Evolutionary conservation across 2,113 vertebrate species (phyloP), one percentile per base, ranked within the genome.

Genomic region (Lampris megalopsis): DNA sequence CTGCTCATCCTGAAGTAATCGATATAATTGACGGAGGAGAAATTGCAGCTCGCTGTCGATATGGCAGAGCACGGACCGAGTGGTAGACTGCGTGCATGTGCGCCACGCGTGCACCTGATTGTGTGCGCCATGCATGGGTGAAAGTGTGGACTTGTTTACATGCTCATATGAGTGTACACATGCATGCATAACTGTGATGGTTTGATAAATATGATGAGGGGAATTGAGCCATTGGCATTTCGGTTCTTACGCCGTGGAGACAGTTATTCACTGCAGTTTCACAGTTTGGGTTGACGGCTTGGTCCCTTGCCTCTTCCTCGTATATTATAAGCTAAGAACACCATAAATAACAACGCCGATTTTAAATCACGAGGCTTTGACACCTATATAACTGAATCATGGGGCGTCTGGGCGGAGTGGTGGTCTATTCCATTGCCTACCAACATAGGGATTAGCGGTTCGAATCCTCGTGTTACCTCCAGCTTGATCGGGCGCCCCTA

Each of bases 1-100:
- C 90, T 91, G 91, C 82, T 92, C 95, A 95, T 86, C 92, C 88
- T 54, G 81, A 90, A 88, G 89, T 92, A 93, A 94, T 95, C 93
- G 56, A 92, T 94, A 91, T 79, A 92, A 93, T 91, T 93, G 93
- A 94, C 89, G 82, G 89, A 79, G 88, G 52, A 76, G 90, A 77
- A 86, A 89, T 79, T 85, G 80, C 68, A 6, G 62, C 73, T 68
- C 2, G 35, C 9, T 79, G 90, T 92, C 87, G 64, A 93, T 93
- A 88, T 71, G 59, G 86, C 50, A 72, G 82, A 80, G 68, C 82
- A 66, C 42, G 50, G 42, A 6, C 77, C 45, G 63, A 74, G 75
- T 47, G 69, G 66, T 40, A 41, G 65, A 59, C 67, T 59, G n/a
- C 61, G 11, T 65, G 5, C 54, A 57, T 1, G 54, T 36, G n/a